Evolutionary conservation across 2,113 vertebrate genomes (phyloP).

Genomic region (Mesoclemmys tuberculata): DNA sequence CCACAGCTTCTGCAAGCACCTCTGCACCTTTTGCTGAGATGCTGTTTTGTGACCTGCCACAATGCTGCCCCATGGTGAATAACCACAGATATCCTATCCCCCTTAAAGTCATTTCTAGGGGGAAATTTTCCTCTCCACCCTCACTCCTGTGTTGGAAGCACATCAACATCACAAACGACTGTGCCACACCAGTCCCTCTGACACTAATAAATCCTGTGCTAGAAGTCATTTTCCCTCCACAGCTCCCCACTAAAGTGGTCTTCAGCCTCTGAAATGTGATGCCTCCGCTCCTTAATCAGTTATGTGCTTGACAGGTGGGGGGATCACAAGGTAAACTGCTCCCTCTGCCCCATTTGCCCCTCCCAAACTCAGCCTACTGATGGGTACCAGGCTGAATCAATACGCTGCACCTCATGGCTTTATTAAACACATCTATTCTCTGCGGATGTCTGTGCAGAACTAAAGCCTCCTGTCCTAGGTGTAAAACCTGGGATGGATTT

Average conservation of each 20-base stretch:
- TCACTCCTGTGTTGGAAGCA: background rate
- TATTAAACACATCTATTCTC: background rate
- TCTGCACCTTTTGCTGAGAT: rapidly evolving
- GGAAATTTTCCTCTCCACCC: background rate
- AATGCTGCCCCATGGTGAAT: background rate
- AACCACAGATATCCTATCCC: background rate
- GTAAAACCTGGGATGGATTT: background rate
- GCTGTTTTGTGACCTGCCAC: background rate
- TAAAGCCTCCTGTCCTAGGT: background rate
- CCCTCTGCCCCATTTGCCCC: background rate
- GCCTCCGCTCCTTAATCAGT: background rate
- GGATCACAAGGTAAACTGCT: background rate
- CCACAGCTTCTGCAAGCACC: background rate
- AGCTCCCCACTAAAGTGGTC: background rate
- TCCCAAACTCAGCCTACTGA: background rate
- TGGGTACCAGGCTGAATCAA: background rate
- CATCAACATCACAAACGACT: background rate
- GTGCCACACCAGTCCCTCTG: background rate
- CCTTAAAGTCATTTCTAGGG: background rate
- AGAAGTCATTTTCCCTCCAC: background rate
- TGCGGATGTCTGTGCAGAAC: background rate
- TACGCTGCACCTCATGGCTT: background rate
- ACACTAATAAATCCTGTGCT: background rate
- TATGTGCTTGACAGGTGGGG: background rate
- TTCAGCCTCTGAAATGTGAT: background rate